phyloP scores from a whole-genome alignment of 2,113 vertebrate species.

The Pleuronectes platessa region DNA sequence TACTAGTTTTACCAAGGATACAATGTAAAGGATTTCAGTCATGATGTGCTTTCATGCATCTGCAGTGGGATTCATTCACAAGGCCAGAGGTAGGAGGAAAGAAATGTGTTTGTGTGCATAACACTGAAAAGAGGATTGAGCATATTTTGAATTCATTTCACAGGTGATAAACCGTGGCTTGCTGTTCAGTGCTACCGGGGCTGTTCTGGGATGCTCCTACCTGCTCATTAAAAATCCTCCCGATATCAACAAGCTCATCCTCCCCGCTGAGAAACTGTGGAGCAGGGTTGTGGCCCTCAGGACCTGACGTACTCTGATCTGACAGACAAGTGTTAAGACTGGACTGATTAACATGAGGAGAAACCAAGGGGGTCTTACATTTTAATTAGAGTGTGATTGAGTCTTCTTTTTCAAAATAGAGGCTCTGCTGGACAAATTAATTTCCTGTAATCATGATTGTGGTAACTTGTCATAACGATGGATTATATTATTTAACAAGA shows the following conservation, averaged over 20 bases:
- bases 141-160: background rate
- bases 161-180: slow-evolving; percentile 87
- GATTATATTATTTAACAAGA: background rate
- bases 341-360: background rate
- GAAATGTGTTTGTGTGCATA: background rate
- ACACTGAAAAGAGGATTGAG: background rate
- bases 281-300: slow-evolving; percentile 61
- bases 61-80: background rate
- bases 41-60: background rate
- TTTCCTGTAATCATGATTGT: background rate
- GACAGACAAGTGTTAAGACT: background rate
- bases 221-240: slow-evolving; percentile 77
- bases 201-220: slow-evolving; percentile 71
- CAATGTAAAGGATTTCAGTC: background rate
- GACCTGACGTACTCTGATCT: slow-evolving; percentile 5
- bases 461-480: slow-evolving; percentile 9
- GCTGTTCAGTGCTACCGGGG: slow-evolving; percentile 71
- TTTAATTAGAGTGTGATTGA: slow-evolving; percentile 35
- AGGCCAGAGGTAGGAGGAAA: background rate
- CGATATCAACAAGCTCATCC: slow-evolving; percentile 48
- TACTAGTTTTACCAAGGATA: background rate
- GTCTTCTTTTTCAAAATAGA: slow-evolving; percentile 6
- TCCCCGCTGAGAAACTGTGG: slow-evolving; percentile 73
- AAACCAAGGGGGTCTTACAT: background rate
- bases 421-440: slow-evolving; percentile 12